A percentile compares a stretch with the other conserved stretches of the same genome.
Evolutionary conservation across 2,888 invertebrate genomes (phyloP).

Genomic region (Caenorhabditis sp.): DNA sequence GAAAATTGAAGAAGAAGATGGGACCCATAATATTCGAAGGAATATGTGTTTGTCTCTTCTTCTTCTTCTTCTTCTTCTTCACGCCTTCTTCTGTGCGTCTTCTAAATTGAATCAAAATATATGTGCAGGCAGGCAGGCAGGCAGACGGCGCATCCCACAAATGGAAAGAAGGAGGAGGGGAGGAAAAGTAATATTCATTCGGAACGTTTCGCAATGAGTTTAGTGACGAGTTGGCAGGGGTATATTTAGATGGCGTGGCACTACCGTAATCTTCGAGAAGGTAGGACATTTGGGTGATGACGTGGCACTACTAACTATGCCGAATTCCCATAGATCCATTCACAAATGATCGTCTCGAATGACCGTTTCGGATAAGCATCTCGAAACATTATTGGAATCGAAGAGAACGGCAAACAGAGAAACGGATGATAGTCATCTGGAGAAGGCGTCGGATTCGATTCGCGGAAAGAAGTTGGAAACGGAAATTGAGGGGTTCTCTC

Average conservation of each 20-base stretch:
- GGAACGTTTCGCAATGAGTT: too few relatives aligned
- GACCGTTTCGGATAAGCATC: conserved; percentile 43
- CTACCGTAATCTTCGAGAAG: too few relatives aligned
- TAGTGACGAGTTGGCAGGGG: too few relatives aligned
- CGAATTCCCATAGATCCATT: too few relatives aligned
- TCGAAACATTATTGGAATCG: background rate
- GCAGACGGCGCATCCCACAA: background rate
- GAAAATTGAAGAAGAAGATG: too few relatives aligned
- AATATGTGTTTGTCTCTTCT: too few relatives aligned
- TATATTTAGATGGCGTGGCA: too few relatives aligned
- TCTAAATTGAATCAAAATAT: conserved; percentile 4
- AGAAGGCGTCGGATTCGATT: background rate
- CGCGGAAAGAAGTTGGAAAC: background rate
- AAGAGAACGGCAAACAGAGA: background rate
- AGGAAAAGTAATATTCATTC: background rate
- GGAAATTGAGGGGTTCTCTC: too few relatives aligned
- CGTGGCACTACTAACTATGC: too few relatives aligned
- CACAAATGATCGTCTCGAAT: conserved; percentile 30
- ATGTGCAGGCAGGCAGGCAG: background rate
- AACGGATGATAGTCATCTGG: background rate
- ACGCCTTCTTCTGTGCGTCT: background rate
- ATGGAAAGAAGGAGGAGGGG: too few relatives aligned
- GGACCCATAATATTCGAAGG: too few relatives aligned
- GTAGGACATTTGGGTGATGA: too few relatives aligned
- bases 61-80: background rate